These are phyloP conservation scores for Anableps anableps DNA, from an alignment of 2,797 vertebrate species.

Conservation along the genomic window DNA sequence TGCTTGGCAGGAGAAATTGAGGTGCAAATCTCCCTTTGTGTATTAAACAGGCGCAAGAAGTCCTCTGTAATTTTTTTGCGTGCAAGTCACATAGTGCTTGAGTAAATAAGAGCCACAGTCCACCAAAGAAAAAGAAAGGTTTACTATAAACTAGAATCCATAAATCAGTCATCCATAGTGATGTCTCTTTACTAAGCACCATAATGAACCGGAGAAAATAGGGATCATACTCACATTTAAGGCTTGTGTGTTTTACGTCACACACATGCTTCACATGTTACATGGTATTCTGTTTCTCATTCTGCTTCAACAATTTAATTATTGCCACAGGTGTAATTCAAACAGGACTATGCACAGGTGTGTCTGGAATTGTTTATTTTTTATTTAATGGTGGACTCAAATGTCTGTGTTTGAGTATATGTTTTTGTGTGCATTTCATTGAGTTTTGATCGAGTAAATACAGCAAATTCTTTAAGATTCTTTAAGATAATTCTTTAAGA, in stretches of 20 bases:
- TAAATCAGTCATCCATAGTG: slow-evolving; percentile 32
- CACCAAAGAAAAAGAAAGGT: neutral
- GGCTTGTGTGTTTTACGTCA: slow-evolving; percentile 18
- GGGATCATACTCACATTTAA: slow-evolving; percentile 24
- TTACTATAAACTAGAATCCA: slow-evolving; percentile 25
- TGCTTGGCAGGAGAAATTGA: neutral
- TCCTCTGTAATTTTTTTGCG: neutral
- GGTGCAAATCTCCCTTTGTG: neutral
- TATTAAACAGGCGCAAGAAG: neutral
- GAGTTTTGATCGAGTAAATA: neutral
- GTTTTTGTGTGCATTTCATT: slow-evolving; percentile 1
- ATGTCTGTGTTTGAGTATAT: slow-evolving; percentile 18
- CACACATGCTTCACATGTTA: slow-evolving; percentile 17
- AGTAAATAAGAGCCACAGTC: neutral
- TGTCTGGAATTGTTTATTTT: slow-evolving; percentile 24
- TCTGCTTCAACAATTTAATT: slow-evolving; percentile 38
- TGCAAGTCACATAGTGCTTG: neutral
- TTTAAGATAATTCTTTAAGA: no score
- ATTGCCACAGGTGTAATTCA: slow-evolving; percentile 51
- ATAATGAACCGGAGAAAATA: slow-evolving; percentile 24
- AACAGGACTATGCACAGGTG: slow-evolving; percentile 50
- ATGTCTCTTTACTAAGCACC: slow-evolving; percentile 35
- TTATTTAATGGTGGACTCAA: slow-evolving; percentile 28
- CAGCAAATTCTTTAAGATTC: neutral
- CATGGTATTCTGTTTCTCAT: slow-evolving; percentile 23